Conservation (phyloP, 2,888 invertebrate species). For the Rhingia campestris region DNA sequence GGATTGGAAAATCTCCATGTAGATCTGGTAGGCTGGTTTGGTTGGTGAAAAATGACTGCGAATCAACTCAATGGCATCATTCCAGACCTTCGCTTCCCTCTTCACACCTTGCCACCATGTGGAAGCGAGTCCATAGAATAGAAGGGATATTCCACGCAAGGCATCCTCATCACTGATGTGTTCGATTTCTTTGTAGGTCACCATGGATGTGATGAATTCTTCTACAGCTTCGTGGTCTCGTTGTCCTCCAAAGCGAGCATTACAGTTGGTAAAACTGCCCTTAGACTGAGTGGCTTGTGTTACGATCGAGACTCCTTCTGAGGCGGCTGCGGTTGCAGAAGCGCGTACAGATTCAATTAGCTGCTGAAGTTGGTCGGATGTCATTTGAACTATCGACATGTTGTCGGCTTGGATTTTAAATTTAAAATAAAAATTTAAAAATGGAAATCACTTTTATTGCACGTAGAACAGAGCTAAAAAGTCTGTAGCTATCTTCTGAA, state of each 20-base stretch:
- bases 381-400: constrained; percentile 71
- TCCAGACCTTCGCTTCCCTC: constrained; percentile 80
- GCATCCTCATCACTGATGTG: constrained; percentile 79
- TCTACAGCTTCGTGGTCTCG: constrained; percentile 80
- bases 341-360: constrained; percentile 79
- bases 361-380: constrained; percentile 79
- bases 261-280: constrained; percentile 78
- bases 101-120: constrained; percentile 81
- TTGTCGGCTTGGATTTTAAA: too few relatives aligned
- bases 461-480: too few relatives aligned
- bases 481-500: neutral
- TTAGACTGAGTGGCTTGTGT: constrained; percentile 71
- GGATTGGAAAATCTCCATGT: constrained; percentile 80
- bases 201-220: constrained; percentile 79
- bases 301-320: constrained; percentile 49
- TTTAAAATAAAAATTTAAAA: too few relatives aligned
- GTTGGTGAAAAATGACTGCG: constrained; percentile 81
- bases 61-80: constrained; percentile 78
- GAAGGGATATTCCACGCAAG: constrained; percentile 79
- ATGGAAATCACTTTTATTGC: too few relatives aligned
- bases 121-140: constrained; percentile 78
- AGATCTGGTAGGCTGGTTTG: constrained; percentile 80
- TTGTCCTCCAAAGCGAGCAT: constrained; percentile 77
- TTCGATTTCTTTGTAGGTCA: constrained; percentile 80
- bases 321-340: constrained; percentile 74